A percentile compares a stretch with the other conserved stretches of the same genome.
phyloP scores from a whole-genome alignment of 2,797 vertebrate species.

The Heterohyrax brucei region DNA sequence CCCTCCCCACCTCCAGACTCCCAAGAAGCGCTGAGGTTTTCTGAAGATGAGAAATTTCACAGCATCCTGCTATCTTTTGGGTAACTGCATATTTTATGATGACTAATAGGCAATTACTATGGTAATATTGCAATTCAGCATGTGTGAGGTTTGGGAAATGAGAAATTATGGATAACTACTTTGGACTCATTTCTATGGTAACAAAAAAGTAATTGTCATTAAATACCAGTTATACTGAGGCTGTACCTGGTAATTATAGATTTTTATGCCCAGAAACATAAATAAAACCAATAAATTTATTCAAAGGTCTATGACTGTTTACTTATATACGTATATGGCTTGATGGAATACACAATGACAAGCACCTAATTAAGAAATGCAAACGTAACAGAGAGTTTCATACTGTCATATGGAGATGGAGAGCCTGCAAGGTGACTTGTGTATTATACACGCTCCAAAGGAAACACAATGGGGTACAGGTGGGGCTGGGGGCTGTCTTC shows the following conservation, averaged over 20 bases:
- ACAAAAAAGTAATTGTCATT: slow-evolving; percentile 94
- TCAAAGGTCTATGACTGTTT: slow-evolving; percentile 91
- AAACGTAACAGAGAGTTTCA: slow-evolving; percentile 87
- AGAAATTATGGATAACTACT: slow-evolving; percentile 93
- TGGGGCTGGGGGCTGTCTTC: neutral
- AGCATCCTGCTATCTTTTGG: slow-evolving; percentile 91
- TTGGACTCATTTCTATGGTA: slow-evolving; percentile 93
- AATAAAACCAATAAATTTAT: slow-evolving; percentile 93
- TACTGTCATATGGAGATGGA: slow-evolving; percentile 87
- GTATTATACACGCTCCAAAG: slow-evolving; percentile 71
- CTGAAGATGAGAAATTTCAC: slow-evolving; percentile 91
- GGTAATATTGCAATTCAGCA: slow-evolving; percentile 92
- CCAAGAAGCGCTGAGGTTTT: slow-evolving; percentile 81
- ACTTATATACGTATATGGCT: slow-evolving; percentile 83
- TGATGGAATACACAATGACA: slow-evolving; percentile 88
- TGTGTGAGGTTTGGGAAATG: slow-evolving; percentile 92
- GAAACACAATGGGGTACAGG: slow-evolving; percentile 17
- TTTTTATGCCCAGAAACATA: slow-evolving; percentile 92
- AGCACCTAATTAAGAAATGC: slow-evolving; percentile 91
- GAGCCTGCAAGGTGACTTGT: slow-evolving; percentile 76
- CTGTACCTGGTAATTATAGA: slow-evolving; percentile 93
- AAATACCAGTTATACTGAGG: slow-evolving; percentile 92
- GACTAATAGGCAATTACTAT: slow-evolving; percentile 94
- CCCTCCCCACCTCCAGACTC: slow-evolving; percentile 45
- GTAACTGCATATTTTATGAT: slow-evolving; percentile 93